Conservation (phyloP, 2,113 vertebrate species). For the Plectropomus leopardus region DNA sequence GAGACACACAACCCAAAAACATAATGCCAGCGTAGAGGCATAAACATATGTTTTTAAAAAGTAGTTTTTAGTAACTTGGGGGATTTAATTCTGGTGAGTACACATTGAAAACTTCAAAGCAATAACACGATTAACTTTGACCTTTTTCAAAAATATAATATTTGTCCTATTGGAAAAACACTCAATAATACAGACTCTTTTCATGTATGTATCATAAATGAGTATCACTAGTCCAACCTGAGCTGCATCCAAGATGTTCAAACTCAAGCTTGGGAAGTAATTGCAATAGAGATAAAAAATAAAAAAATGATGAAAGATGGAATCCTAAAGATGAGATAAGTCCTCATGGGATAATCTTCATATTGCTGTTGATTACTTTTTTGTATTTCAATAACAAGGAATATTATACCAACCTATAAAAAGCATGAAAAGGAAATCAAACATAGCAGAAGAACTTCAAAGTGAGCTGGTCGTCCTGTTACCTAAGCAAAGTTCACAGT, state of each 20-base stretch:
- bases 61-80: too few species aligned
- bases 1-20: too few species aligned
- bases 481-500: conserved; percentile 24
- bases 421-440: neutral
- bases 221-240: too few species aligned
- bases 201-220: too few species aligned
- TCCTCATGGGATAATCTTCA: neutral
- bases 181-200: too few species aligned
- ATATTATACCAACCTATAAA: conserved; percentile 2
- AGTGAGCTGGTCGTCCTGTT: conserved; percentile 7
- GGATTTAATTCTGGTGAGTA: too few species aligned
- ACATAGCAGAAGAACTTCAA: conserved; percentile 28
- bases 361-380: neutral
- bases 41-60: too few species aligned
- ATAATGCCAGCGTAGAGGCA: too few species aligned
- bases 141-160: neutral
- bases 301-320: conserved; percentile 15
- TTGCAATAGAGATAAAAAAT: neutral
- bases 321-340: neutral
- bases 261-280: neutral
- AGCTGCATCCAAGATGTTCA: neutral
- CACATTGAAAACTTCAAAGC: too few species aligned
- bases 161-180: neutral
- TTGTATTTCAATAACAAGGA: conserved; percentile 25
- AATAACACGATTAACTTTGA: neutral